Base-by-base conservation (phyloP, 1,140 invertebrate genomes). In the Diabrotica undecimpunctata region DNA sequence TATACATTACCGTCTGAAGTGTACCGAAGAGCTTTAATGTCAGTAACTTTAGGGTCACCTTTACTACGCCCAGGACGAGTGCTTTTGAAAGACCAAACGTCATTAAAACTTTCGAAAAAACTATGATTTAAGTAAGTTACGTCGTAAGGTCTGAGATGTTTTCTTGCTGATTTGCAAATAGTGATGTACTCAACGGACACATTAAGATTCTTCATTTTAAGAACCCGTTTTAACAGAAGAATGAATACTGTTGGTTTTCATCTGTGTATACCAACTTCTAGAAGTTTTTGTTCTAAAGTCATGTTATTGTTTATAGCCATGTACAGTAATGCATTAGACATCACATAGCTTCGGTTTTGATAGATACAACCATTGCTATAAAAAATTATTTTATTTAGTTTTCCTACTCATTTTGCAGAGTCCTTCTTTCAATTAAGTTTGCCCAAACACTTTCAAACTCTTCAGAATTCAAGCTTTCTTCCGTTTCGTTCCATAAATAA, bases 261-360 rank as follows among this genome's bases (percentile, higher is more conserved):
- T 69, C 41, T 66, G 64, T 5, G 57, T 59, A 53, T 64, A n/a
- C 67, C 61, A 8, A 62, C 54, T 38, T 66, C 61, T 5, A 69
- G 52, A 52, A 51, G 66, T 62, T 64, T 65, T 41, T 66, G 68
- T 10, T 54, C 51, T 39, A 66, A 61, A 6, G 41, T 50, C 6
- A 69, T 59, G 25, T 66, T 14, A 9, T 57, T 11, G 36, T 36
- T 9, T 50, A 54, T 67, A 11, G 10, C 36, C 25, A 55, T 13
- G 37, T 67, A 51, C 6, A 67, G 5, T 12, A 53, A 6, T 12
- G 41, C 61, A 38, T 61, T 67, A 51, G 62, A 51, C 11, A 55
- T 9, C 6, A 38, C 35, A 4, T 6, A 63, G 61, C 65, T 10
- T 12, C 5, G 25, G n/a, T 67, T 67, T 57, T 67, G 57, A 53